These are phyloP conservation scores for Sorex maritimensis DNA, from an alignment of 2,797 vertebrate species.

Conservation along the genomic window DNA sequence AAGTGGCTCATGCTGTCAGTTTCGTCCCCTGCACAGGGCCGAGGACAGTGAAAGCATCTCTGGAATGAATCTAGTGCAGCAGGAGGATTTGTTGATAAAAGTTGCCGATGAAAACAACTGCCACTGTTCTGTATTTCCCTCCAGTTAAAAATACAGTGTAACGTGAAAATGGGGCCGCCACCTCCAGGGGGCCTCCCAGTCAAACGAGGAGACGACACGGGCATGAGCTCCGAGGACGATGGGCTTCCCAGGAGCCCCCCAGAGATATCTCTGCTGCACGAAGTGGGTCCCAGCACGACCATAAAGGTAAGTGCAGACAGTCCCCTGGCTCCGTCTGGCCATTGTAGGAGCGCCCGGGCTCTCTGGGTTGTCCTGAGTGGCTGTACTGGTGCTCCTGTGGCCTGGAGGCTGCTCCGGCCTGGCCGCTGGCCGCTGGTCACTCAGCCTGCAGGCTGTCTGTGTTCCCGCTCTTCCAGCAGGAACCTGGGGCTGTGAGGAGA, in stretches of 20 bases:
- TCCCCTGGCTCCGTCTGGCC: fast-evolving
- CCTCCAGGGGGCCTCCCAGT: slow-evolving; percentile 91
- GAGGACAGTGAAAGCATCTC: not conserved
- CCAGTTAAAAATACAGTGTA: slow-evolving; percentile 96
- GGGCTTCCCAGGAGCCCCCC: slow-evolving; percentile 91
- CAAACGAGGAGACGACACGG: slow-evolving; percentile 91
- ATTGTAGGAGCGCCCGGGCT: no score
- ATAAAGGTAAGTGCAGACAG: slow-evolving; percentile 90
- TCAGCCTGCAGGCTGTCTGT: not conserved
- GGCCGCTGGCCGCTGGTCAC: no score
- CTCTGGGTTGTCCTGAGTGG: not conserved
- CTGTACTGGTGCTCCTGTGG: no score
- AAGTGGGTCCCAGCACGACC: slow-evolving; percentile 83
- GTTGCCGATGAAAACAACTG: not conserved
- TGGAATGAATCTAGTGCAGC: not conserved
- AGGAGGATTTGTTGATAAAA: not conserved
- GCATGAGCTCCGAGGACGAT: slow-evolving; percentile 93
- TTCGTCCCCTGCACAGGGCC: not conserved
- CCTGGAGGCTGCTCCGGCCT: no score
- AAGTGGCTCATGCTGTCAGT: not conserved
- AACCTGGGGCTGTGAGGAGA: not conserved
- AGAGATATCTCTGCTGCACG: slow-evolving; percentile 90
- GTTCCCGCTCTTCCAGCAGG: slow-evolving; percentile 51
- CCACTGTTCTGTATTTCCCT: slow-evolving; percentile 72
- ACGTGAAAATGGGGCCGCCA: slow-evolving; percentile 94